A percentile compares a stretch with the other conserved stretches of the same genome.
Conservation (phyloP, 2,888 invertebrate species). For the Agonopterix alstromeriana region DNA sequence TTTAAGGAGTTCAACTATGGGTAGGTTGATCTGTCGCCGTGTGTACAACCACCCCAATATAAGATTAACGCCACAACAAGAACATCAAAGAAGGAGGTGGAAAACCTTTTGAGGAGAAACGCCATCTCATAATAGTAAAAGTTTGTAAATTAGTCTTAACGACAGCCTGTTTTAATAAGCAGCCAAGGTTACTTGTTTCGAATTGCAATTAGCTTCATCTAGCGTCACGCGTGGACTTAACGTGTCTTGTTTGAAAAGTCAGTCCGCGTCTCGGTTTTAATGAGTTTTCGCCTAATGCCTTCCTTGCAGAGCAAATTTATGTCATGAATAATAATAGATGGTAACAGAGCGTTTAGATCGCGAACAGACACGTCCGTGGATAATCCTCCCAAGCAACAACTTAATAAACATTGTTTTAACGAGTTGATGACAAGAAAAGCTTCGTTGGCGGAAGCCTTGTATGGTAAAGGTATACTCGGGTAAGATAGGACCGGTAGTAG, state of each 20-base stretch:
- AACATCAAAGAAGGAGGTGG: too few relatives aligned
- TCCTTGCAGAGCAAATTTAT: constrained; percentile 68
- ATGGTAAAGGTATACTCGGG: too few relatives aligned
- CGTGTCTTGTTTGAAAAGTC: constrained; percentile 75
- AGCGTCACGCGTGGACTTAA: constrained; percentile 72
- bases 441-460: constrained; percentile 7
- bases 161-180: constrained; percentile 62
- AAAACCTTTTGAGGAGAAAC: too few relatives aligned
- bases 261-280: constrained; percentile 71
- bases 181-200: constrained; percentile 51
- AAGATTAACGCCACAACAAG: too few relatives aligned
- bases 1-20: too few relatives aligned
- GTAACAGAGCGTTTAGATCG: constrained; percentile 63
- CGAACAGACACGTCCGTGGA: constrained; percentile 56
- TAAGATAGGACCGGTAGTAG: too few relatives aligned
- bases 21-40: too few relatives aligned
- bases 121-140: constrained; percentile 22
- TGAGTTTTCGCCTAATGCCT: constrained; percentile 74
- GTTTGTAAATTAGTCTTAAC: constrained; percentile 60
- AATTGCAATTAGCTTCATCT: constrained; percentile 57
- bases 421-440: constrained; percentile 47
- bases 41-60: too few relatives aligned
- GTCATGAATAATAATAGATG: constrained; percentile 73
- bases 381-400: constrained; percentile 59
- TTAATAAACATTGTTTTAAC: constrained; percentile 58